phyloP scores from a whole-genome alignment of 1,140 invertebrate species.

The Trachymyrmex septentrionalis region DNA sequence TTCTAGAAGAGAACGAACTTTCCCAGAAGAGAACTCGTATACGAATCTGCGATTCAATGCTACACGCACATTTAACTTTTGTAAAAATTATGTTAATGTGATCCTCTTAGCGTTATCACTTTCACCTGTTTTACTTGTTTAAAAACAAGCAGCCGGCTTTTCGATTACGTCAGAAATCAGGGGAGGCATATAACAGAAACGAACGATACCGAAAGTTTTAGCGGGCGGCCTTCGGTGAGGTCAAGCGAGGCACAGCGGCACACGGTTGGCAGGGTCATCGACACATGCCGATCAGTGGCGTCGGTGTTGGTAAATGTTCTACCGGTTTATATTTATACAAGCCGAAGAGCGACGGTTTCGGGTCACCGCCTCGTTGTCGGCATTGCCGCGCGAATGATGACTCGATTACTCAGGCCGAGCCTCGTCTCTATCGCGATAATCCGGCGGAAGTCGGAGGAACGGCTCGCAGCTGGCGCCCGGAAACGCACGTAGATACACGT shows the following conservation, averaged over 20 bases:
- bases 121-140: background rate
- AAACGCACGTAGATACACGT: constrained; percentile 76
- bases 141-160: background rate
- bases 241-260: constrained; percentile 36
- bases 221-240: constrained; percentile 43
- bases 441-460: constrained; percentile 79
- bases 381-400: constrained; percentile 61
- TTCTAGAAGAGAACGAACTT: background rate
- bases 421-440: constrained; percentile 79
- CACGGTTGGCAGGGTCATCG: constrained; percentile 39
- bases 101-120: background rate
- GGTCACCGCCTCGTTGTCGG: constrained; percentile 69
- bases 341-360: constrained; percentile 63
- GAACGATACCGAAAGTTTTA: constrained; percentile 19
- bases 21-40: background rate
- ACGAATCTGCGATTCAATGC: background rate
- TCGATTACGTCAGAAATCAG: background rate
- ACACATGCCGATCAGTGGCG: constrained; percentile 54
- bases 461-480: constrained; percentile 80
- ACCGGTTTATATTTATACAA: constrained; percentile 65
- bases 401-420: constrained; percentile 73
- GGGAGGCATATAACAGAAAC: background rate
- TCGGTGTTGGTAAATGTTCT: constrained; percentile 31
- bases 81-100: background rate
- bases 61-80: background rate